Base-by-base conservation (phyloP, 2,888 invertebrate genomes). In the Metellina segmentata region DNA sequence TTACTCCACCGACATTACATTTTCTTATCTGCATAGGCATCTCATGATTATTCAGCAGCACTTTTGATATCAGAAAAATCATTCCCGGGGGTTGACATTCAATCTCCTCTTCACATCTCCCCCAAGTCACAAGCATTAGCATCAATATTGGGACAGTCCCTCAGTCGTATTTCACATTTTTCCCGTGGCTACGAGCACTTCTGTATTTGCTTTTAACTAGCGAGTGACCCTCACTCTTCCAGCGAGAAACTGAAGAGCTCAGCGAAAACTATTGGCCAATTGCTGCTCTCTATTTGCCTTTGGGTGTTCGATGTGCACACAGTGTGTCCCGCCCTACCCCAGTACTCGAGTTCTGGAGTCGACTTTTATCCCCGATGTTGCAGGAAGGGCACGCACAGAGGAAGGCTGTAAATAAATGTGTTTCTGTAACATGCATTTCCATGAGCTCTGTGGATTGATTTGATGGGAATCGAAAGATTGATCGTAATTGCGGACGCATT, bases 261-360 rank as follows among this genome's bases (percentile, higher is more conserved):
- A 81, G 90, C 85, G 90, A 90, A 90, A 90, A 90, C 91, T 91
- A 91, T 91, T 87, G 91, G 87, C 82, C 86, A 82, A 86, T 82
- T 86, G 86, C 87, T 82, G 86, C 79, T 51, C 81, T 82, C 81
- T 91, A 91, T 91, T 91, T 91, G 91, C 87, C 87, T 81, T 77
- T 20, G 77, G 86, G 81, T 69, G 48, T 34, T 79, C 48, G 70
- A 77, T 82, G 51, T 85, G 75, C 69, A 74, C 83, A 71, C 34
- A 19, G 48, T n/a, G 53, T 19, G 13, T 4, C 52, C 9, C 49
- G 49, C n/a, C 4, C 77, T 52, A 19, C 79, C 19, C 71, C 34
- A 51, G 48, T 19, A 16, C 69, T 34, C 34, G 70, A n/a, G 16
- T 75, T 74, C 85, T 77, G 69, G 48, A 49, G 49, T 19, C 81